Evolutionary conservation across 2,113 vertebrate genomes (phyloP), one percentile per base, ranked within the genome.

Genomic region (Orthonyx spaldingii): DNA sequence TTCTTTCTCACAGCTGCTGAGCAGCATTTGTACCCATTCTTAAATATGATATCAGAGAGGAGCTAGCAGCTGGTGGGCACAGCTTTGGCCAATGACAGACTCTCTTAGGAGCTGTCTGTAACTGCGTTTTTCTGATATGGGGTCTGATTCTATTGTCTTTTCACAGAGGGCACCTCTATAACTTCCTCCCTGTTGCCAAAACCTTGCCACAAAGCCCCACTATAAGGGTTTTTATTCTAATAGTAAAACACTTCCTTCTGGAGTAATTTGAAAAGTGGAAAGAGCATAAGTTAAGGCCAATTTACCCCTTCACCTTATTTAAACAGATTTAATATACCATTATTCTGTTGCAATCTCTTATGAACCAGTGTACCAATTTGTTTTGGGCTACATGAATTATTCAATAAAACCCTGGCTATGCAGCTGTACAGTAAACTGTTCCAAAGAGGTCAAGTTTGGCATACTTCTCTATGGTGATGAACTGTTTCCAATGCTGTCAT

Each of bases 161-260:
- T 66, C 33, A 83, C 0, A 2, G 13, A 57, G 5, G 7, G 6
- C 41, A 35, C 3, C 1, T 50, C 39, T 55, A 30, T 5, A 56
- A 9, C 2, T 11, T 15, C 10, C 7, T 61, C 23, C 7, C 42
- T 4, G 1, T 42, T 49, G 53, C 14, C 28, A 80, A 82, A 44
- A 59, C 14, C 10, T 59, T 77, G 11, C 12, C 64, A 46, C 11
- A 77, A 35, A 84, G 19, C 16, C 10, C 5, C 6, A 24, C 0
- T 22, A 14, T 10, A 59, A 44, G 14, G 3, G 12, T 1, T 28
- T 92, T 80, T 76, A 84, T 44, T 72, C 10, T 32, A 33, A 30
- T 4, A 70, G 8, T 12, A 24, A 55, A 57, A 24, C 4, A 26
- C 16, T 86, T 83, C 3, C 47, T 75, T 79, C 8, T 55, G 28